Evolutionary conservation across 2,113 vertebrate genomes (phyloP).

Genomic region (Origma solitaria): DNA sequence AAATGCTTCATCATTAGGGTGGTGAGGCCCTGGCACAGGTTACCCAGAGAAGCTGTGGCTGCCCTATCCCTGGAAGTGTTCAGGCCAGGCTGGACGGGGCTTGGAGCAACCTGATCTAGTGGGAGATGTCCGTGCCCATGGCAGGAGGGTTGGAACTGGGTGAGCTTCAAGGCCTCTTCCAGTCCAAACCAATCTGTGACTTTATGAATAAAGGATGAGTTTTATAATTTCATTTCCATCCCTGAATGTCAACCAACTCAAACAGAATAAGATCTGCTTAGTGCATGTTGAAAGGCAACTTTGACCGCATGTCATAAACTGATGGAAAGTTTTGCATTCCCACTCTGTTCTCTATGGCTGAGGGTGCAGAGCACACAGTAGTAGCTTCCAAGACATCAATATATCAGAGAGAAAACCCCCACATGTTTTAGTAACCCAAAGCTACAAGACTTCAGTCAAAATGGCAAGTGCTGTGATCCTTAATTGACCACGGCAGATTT

Average conservation of each 20-base stretch:
- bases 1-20: not conserved
- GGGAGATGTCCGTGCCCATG: not conserved
- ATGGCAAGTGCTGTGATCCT: not conserved
- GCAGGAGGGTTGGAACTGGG: not conserved
- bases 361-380: not conserved
- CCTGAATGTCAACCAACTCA: slow-evolving; percentile 23
- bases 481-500: not conserved
- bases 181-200: not conserved
- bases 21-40: not conserved
- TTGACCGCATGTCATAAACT: slow-evolving; percentile 2
- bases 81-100: not conserved
- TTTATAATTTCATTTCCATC: slow-evolving; percentile 33
- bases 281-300: slow-evolving; percentile 23
- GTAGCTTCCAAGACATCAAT: slow-evolving; percentile 47
- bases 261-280: slow-evolving; percentile 49
- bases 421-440: not conserved
- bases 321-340: slow-evolving; percentile 52
- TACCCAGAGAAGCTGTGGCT: not conserved
- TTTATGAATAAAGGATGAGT: not conserved
- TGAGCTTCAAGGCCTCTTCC: not conserved
- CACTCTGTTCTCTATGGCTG: not conserved
- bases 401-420: not conserved
- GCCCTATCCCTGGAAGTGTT: not conserved
- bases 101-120: not conserved
- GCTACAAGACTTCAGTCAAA: not conserved